These are phyloP conservation scores for Rhizomys pruinosus DNA, from an alignment of 2,113 vertebrate species.

Conservation along the genomic window DNA sequence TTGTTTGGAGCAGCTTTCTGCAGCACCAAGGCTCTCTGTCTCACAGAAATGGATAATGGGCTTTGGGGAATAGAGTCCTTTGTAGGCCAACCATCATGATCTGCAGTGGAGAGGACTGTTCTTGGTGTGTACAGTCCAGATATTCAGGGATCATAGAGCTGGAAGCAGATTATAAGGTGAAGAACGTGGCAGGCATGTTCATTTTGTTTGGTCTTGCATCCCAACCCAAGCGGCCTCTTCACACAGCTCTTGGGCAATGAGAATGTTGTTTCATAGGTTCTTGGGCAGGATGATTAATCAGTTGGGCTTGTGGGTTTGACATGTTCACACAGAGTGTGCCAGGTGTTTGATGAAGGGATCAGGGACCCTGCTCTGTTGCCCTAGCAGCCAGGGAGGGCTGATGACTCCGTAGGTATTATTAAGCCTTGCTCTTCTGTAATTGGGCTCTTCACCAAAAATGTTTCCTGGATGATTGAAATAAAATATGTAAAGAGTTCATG, in stretches of 20 bases:
- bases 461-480: conserved; percentile 57
- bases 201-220: conserved; percentile 55
- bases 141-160: not conserved
- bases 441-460: not conserved
- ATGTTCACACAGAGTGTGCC: conserved; percentile 17
- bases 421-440: not conserved
- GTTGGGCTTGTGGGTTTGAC: not conserved
- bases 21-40: not conserved
- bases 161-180: conserved; percentile 52
- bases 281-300: conserved; percentile 50
- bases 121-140: not conserved
- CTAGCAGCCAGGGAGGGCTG: not conserved
- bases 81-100: not conserved
- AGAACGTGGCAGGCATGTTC: conserved; percentile 28
- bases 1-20: not conserved
- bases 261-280: conserved; percentile 36
- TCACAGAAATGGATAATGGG: not conserved
- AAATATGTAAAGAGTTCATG: conserved; percentile 17
- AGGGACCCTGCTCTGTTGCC: not conserved
- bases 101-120: not conserved
- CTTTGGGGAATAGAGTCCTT: not conserved
- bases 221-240: conserved; percentile 44
- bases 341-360: conserved; percentile 3
- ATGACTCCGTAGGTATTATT: not conserved
- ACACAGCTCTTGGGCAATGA: not conserved